Evolutionary conservation across 2,113 vertebrate species (phyloP), one percentile per base, ranked within the genome.

Genomic region (Rissa tridactyla): DNA sequence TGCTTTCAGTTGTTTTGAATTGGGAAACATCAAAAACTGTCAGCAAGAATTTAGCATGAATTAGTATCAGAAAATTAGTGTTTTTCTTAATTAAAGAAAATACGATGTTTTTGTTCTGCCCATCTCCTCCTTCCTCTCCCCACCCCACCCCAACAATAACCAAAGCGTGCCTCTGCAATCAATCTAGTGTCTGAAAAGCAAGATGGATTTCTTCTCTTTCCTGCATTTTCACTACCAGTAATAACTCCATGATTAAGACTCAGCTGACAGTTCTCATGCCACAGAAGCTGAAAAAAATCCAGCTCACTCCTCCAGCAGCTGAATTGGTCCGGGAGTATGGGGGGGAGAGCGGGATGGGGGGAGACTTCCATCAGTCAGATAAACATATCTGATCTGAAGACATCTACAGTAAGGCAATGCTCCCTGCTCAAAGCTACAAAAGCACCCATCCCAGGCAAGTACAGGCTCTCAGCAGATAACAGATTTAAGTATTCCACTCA

Each of bases 401-500:
- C 51, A 77, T 51, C 8, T 51, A 38, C n/a, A 82, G 76, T 20
- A 90, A 57, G 49, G 25, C 60, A 66, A 66, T 21, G 11, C 60
- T 80, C 34, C 54, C 79, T 49, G 55, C 69, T 68, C 82, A 68
- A 65, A 94, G 77, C 62, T 80, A 84, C 82, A 85, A 71, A 83
- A 96, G 82, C n/a, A 82, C 71, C 79, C 52, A 44, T 68, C 38
- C 10, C 86, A 61, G 88, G 66, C 60, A 97, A 88, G 40, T 25
- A 64, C 78, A 93, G 82, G 27, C 72, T 96, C 82, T 85, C 69
- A 83, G 72, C 64, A 92, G 68, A 92, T 36, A 95, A 62, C 79
- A 94, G 88, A 96, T 91, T 97, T 95, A 92, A 97, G 87, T 40
- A 90, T 91, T 95, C 75, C 71, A 93, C 95, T 96, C 62, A 80